These are phyloP conservation scores for Zophobas atratus DNA, from an alignment of 1,140 invertebrate genomes.

Conservation along the genomic window DNA sequence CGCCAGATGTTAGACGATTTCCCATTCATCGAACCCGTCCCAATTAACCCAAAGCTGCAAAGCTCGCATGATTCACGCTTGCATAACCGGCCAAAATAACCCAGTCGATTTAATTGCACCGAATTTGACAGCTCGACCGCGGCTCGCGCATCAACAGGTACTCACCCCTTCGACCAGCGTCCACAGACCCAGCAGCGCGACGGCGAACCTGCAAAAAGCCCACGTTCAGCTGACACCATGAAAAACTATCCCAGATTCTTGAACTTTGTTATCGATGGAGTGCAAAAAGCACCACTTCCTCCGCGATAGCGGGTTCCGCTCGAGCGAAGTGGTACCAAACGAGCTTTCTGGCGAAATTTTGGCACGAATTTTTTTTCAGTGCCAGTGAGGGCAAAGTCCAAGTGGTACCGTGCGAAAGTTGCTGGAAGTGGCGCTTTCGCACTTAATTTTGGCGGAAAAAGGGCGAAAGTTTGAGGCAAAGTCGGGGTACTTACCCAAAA, in stretches of 20 bases:
- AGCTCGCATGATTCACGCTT: conserved; percentile 6
- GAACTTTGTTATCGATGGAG: neutral
- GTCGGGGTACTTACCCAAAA: conserved; percentile 61
- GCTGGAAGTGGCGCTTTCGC: too few relatives aligned
- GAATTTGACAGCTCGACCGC: too few relatives aligned
- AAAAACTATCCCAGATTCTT: conserved; percentile 1
- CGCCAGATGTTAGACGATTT: neutral
- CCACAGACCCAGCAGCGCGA: conserved; percentile 55
- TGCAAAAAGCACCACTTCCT: neutral
- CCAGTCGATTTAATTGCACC: too few relatives aligned
- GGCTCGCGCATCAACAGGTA: conserved; percentile 16
- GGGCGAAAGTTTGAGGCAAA: conserved; percentile 17
- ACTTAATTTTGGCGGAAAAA: too few relatives aligned
- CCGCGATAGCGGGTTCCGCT: neutral
- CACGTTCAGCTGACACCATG: neutral
- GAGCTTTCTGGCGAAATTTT: too few relatives aligned
- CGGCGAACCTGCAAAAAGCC: conserved; percentile 60
- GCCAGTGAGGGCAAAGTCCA: too few relatives aligned
- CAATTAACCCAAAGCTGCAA: conserved; percentile 17
- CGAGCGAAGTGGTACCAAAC: too few relatives aligned
- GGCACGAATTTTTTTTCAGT: too few relatives aligned
- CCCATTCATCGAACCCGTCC: conserved; percentile 23
- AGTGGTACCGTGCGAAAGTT: too few relatives aligned
- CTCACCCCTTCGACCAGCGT: conserved; percentile 58
- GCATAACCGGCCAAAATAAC: conserved; percentile 2